Evolutionary conservation across 2,797 vertebrate genomes (phyloP).

Genomic region (Mus caroli): DNA sequence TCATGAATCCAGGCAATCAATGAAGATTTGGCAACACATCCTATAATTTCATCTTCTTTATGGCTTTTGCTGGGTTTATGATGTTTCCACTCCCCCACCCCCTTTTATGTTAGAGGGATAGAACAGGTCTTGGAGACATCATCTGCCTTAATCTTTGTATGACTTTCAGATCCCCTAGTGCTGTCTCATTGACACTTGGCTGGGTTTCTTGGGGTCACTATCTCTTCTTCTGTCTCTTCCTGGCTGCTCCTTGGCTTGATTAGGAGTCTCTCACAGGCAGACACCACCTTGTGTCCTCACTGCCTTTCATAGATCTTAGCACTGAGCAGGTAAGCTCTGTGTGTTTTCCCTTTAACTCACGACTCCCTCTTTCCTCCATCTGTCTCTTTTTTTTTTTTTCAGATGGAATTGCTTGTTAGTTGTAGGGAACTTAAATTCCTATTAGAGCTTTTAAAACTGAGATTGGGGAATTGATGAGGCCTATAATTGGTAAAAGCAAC

Average conservation of each 20-base stretch:
- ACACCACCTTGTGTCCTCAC: background rate
- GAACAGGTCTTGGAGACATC: background rate
- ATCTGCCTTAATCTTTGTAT: background rate
- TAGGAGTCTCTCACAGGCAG: background rate
- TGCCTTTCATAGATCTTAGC: background rate
- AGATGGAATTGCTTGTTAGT: constrained; percentile 79
- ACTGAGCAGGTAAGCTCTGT: accelerated
- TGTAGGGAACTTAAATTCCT: constrained; percentile 82
- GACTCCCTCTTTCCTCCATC: constrained; percentile 14
- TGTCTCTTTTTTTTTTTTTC: constrained; percentile 27
- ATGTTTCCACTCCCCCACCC: background rate
- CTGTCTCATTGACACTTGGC: background rate
- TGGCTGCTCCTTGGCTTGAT: background rate
- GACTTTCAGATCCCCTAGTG: no score
- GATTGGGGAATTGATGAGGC: constrained; percentile 83
- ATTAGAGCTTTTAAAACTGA: constrained; percentile 79
- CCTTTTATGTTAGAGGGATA: background rate
- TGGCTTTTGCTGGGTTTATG: background rate
- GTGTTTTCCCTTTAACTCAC: constrained; percentile 47
- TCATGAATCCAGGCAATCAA: background rate
- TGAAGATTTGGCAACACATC: background rate
- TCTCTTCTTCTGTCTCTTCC: background rate
- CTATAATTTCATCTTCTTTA: background rate
- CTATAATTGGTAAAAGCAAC: constrained; percentile 84
- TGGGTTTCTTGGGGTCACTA: background rate